Percentiles rank a stretch among this genome's conserved stretches.
Evolutionary conservation across 2,888 invertebrate species (phyloP).

Genomic region (Anodontia alba): DNA sequence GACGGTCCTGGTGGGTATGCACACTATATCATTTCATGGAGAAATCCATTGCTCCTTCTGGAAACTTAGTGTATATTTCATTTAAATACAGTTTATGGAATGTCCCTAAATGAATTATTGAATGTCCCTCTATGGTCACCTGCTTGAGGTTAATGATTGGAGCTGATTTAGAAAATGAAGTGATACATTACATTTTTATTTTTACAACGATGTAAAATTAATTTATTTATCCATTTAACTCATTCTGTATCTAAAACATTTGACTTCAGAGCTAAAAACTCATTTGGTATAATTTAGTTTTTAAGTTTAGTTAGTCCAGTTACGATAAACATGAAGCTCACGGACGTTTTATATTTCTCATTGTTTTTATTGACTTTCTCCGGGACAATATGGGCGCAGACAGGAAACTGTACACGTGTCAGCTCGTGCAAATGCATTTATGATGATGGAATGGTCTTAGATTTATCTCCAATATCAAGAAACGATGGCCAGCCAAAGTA

Average conservation of each 20-base stretch:
- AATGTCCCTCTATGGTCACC: not conserved
- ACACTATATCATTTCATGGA: no score
- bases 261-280: no score
- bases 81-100: no score
- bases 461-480: not conserved
- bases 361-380: not conserved
- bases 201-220: not conserved
- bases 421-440: not conserved
- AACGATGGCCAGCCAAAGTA: not conserved
- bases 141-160: not conserved
- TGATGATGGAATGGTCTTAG: not conserved
- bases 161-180: not conserved
- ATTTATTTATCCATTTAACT: not conserved
- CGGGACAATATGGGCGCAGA: not conserved
- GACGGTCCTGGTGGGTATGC: no score
- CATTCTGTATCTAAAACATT: no score
- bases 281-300: no score
- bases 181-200: not conserved
- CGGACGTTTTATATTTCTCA: no score
- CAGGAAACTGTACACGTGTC: not conserved
- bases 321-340: no score
- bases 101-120: not conserved
- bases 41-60: no score
- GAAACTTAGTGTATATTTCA: no score
- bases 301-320: no score